Evolutionary conservation across 2,113 vertebrate species (phyloP).

Genomic region (Misgurnus mizolepis): DNA sequence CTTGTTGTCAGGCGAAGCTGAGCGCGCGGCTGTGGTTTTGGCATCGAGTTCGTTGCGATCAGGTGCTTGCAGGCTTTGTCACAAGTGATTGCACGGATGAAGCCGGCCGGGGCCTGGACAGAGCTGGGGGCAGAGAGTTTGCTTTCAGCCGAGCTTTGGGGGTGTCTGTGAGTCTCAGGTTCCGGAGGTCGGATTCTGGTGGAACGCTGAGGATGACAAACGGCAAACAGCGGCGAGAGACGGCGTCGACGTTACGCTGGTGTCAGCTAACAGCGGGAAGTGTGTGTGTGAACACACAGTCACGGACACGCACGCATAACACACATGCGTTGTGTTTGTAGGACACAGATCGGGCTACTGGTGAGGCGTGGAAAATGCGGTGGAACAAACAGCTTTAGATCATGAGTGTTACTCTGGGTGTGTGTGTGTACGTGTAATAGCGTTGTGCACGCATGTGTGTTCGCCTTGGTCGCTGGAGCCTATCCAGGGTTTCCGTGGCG

Average conservation of each 20-base stretch:
- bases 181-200: constrained; percentile 18
- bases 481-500: constrained; percentile 84
- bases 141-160: constrained; percentile 42
- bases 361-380: constrained; percentile 71
- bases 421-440: constrained; percentile 42
- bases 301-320: constrained; percentile 50
- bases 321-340: constrained; percentile 64
- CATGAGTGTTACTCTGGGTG: constrained; percentile 56
- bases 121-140: constrained; percentile 27
- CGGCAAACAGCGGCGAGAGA: constrained; percentile 22
- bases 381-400: constrained; percentile 65
- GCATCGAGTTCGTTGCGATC: constrained; percentile 54
- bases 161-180: constrained; percentile 36
- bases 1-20: constrained; percentile 12
- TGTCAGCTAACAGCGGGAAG: constrained; percentile 53
- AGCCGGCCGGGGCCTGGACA: constrained; percentile 45
- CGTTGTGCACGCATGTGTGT: constrained; percentile 43
- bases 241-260: constrained; percentile 46
- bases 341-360: constrained; percentile 74
- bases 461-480: constrained; percentile 79
- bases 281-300: constrained; percentile 38
- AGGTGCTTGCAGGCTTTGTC: constrained; percentile 53
- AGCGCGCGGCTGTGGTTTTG: constrained; percentile 6
- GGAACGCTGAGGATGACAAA: constrained; percentile 47
- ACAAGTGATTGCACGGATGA: constrained; percentile 58